Conservation (phyloP, 2,113 vertebrate genomes). For the Dissostichus mawsoni region DNA sequence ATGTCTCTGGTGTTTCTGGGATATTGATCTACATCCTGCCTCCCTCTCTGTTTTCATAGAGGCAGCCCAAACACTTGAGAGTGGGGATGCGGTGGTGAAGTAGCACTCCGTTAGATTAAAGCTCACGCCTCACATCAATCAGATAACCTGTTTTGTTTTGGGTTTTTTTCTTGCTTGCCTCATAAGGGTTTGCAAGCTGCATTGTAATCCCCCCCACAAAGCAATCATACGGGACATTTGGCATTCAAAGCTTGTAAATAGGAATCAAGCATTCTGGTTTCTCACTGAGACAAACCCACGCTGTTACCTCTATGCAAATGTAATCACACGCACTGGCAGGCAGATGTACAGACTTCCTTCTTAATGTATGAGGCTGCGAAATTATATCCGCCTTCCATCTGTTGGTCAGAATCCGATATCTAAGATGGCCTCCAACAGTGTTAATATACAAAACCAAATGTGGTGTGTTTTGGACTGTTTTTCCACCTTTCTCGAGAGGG, state of each 20-base stretch:
- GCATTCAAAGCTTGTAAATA: constrained; percentile 65
- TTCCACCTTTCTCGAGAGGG: background rate
- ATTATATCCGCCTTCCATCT: constrained; percentile 70
- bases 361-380: constrained; percentile 67
- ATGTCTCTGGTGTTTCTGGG: constrained; percentile 75
- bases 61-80: constrained; percentile 53
- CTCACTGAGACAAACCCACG: constrained; percentile 50
- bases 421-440: constrained; percentile 51
- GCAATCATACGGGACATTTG: constrained; percentile 65
- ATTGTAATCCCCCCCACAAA: constrained; percentile 58
- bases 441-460: constrained; percentile 53
- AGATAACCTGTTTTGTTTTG: constrained; percentile 60
- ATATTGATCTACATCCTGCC: constrained; percentile 78
- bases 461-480: background rate
- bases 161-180: constrained; percentile 27
- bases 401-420: constrained; percentile 62
- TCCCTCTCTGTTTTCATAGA: constrained; percentile 67
- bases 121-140: constrained; percentile 73
- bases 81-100: constrained; percentile 59
- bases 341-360: constrained; percentile 59
- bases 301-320: constrained; percentile 64
- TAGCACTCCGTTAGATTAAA: constrained; percentile 81
- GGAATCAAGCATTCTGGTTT: constrained; percentile 50
- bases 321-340: constrained; percentile 63
- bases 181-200: constrained; percentile 46